A percentile compares a stretch with the other conserved stretches of the same genome.
Evolutionary conservation across 1,140 invertebrate genomes (phyloP).

Genomic region (Megalopta genalis): DNA sequence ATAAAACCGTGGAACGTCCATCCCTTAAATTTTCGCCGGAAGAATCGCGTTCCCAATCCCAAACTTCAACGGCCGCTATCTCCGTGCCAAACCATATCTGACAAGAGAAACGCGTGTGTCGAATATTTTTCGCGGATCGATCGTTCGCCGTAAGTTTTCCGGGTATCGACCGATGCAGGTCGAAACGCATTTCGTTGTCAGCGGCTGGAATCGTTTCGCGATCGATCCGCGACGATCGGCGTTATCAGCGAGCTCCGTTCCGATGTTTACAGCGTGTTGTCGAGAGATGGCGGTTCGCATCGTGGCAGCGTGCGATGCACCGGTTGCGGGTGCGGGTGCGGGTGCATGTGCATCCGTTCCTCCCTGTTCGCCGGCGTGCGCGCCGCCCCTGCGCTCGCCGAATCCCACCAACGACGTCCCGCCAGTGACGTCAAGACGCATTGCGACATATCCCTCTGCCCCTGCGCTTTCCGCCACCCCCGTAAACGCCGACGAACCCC

Average conservation of each 20-base stretch:
- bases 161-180: too few relatives aligned
- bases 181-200: too few relatives aligned
- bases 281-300: slow-evolving; percentile 64
- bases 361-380: slow-evolving; percentile 30
- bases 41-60: too few relatives aligned
- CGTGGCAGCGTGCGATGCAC: slow-evolving; percentile 41
- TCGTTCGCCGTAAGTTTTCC: too few relatives aligned
- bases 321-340: slow-evolving; percentile 50
- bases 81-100: too few relatives aligned
- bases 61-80: too few relatives aligned
- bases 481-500: neutral
- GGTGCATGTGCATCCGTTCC: slow-evolving; percentile 53
- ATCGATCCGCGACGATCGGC: slow-evolving; percentile 34
- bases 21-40: too few relatives aligned
- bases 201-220: too few relatives aligned
- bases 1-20: too few relatives aligned
- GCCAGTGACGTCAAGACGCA: slow-evolving; percentile 77
- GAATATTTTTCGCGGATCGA: too few relatives aligned
- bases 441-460: slow-evolving; percentile 75
- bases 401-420: slow-evolving; percentile 71
- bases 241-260: slow-evolving; percentile 47
- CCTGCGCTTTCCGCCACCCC: slow-evolving; percentile 48
- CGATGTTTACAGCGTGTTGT: slow-evolving; percentile 2
- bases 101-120: too few relatives aligned
- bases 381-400: slow-evolving; percentile 35